Evolutionary conservation across 2,888 invertebrate species (phyloP).

Genomic region (Sacculina carcini): DNA sequence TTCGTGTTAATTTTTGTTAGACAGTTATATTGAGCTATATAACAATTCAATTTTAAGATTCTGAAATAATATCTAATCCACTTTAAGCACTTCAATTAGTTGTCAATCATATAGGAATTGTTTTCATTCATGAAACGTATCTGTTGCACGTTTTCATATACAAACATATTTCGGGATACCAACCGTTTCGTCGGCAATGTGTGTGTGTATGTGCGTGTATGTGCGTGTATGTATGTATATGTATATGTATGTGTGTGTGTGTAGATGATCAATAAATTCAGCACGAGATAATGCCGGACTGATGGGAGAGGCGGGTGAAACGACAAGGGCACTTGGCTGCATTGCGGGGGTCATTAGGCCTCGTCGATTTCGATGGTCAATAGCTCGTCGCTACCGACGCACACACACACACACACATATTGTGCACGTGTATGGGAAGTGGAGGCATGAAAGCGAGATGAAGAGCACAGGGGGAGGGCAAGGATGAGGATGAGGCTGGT

Average conservation of each 20-base stretch:
- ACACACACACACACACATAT: conserved; percentile 4
- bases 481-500: background rate
- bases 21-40: too few species aligned
- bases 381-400: background rate
- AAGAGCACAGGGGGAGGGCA: background rate
- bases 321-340: too few species aligned
- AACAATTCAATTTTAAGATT: too few species aligned
- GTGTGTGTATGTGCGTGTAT: background rate
- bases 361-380: background rate
- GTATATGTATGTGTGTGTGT: background rate
- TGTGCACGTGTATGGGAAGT: background rate
- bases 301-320: too few species aligned
- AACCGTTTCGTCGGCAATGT: background rate
- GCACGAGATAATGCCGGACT: too few species aligned
- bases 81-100: too few species aligned
- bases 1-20: too few species aligned
- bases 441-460: background rate
- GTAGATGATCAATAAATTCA: background rate
- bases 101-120: background rate
- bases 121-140: background rate
- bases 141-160: background rate
- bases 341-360: too few species aligned
- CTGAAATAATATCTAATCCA: too few species aligned
- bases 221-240: background rate
- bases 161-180: background rate